Percentiles rank a stretch among this genome's conserved stretches.
These are phyloP conservation scores for Vannuccia rotundouncinata DNA, from an alignment of 2,888 invertebrate genomes.

Conservation along the genomic window DNA sequence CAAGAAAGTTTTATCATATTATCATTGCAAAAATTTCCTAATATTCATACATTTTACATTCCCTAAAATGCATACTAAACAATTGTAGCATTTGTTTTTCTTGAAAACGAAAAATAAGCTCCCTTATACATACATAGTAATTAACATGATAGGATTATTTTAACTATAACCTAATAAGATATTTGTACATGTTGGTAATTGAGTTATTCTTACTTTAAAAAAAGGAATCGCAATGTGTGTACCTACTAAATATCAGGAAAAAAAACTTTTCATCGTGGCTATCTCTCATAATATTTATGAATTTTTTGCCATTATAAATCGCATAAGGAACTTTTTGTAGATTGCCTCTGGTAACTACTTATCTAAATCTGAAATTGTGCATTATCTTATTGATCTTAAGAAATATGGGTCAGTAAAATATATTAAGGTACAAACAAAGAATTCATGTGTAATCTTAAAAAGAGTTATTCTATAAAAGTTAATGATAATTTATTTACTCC, in stretches of 20 bases:
- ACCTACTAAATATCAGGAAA: not conserved
- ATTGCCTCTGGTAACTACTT: not conserved
- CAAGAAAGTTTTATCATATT: not conserved
- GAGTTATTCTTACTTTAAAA: not conserved
- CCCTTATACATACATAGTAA: too few relatives aligned
- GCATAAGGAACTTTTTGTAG: not conserved
- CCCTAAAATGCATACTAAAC: too few relatives aligned
- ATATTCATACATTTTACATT: not conserved
- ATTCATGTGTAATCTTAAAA: too few relatives aligned
- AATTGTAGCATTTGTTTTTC: too few relatives aligned
- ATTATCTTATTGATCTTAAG: not conserved
- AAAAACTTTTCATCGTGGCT: not conserved
- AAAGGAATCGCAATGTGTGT: not conserved
- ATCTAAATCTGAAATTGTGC: not conserved
- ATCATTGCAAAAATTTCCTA: not conserved
- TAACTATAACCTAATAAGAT: too few relatives aligned
- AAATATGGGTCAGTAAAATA: not conserved
- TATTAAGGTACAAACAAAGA: too few relatives aligned
- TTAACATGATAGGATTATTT: too few relatives aligned
- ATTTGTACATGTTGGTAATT: too few relatives aligned
- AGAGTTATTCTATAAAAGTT: too few relatives aligned
- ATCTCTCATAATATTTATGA: not conserved
- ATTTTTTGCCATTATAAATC: not conserved
- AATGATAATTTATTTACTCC: too few relatives aligned
- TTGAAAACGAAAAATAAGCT: too few relatives aligned